Evolutionary conservation across 2,113 vertebrate species (phyloP), one percentile per base, ranked within the genome.

Genomic region (Etheostoma spectabile): DNA sequence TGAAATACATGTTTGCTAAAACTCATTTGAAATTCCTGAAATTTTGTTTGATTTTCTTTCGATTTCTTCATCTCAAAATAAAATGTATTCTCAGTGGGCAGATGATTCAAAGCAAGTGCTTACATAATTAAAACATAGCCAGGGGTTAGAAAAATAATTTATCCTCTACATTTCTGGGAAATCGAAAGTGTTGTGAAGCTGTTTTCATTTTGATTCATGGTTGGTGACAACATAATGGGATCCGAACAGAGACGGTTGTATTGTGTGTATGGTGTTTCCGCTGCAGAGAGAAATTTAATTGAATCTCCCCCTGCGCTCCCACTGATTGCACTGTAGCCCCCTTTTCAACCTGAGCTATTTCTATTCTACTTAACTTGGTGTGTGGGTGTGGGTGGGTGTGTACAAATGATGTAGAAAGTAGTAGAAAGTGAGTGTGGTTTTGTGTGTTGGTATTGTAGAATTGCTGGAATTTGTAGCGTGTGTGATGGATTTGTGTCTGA

Each of bases 61-160:
- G 46, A 63, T 77, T 79, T 79, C 48, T 75, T 82, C 21, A 70
- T 87, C 30, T 86, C 59, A 69, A 79, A 79, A 79, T 79, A 24
- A 83, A 82, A 87, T 69, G 16, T 81, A 83, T 90, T 56, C 79
- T 87, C 79, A 22, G 79, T 83, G 86, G 74, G 76, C 74, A 88
- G 77, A 75, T 77, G 35, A 90, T 89, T 90, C 82, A 86, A 82
- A 91, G 80, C 84, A 86, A 88, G 64, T 70, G 70, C 76, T 87
- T 89, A 71, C 69, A 89, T 90, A 89, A 93, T 94, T 94, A 89
- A 93, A 92, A 86, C 60, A 76, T 81, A 86, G 87, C 87, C 91
- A 76, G 53, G 71, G 86, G 91, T 90, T 77, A 71, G 55, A 66
- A 84, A 87, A 90, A 91, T 86, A 87, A 93, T 86, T 90, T 75